Percentiles rank a stretch among this genome's conserved stretches.
These are phyloP conservation scores for Mesoclemmys tuberculata DNA, from an alignment of 2,113 vertebrate genomes.

Conservation along the genomic window DNA sequence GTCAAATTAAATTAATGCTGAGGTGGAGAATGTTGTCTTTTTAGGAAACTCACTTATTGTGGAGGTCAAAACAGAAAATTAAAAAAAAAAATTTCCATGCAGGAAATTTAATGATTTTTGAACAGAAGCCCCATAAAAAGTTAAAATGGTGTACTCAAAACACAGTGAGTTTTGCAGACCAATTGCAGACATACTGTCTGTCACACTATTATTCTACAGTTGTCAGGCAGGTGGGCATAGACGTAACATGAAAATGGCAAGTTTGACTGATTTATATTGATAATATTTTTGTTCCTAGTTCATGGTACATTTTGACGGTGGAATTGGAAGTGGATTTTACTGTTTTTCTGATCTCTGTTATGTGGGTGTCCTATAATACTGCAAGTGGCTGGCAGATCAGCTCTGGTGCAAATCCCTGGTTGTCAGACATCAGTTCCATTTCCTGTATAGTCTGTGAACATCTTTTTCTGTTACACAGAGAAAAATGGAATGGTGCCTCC, in stretches of 20 bases:
- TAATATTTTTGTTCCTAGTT: not conserved
- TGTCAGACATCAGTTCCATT: not conserved
- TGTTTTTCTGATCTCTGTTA: not conserved
- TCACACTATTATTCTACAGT: not conserved
- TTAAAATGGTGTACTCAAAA: not conserved
- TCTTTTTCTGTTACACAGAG: not conserved
- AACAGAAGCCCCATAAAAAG: not conserved
- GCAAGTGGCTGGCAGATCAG: not conserved
- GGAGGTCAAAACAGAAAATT: not conserved
- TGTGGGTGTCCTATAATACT: not conserved
- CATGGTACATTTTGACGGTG: not conserved
- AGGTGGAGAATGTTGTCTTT: not conserved
- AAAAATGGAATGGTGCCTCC: not conserved
- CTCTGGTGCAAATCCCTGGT: not conserved
- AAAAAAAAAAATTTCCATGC: not conserved
- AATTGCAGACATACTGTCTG: not conserved
- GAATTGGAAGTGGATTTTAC: not conserved
- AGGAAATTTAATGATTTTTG: not conserved
- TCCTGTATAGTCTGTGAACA: not conserved
- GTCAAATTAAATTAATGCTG: not conserved
- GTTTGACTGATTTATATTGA: not conserved
- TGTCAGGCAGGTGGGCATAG: not conserved
- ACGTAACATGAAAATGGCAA: not conserved
- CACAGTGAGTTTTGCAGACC: not conserved
- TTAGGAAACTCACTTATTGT: not conserved